Evolutionary conservation across 1,140 invertebrate genomes (phyloP), one percentile per base, ranked within the genome.

Genomic region (Pseudomyrmex pallidus): DNA sequence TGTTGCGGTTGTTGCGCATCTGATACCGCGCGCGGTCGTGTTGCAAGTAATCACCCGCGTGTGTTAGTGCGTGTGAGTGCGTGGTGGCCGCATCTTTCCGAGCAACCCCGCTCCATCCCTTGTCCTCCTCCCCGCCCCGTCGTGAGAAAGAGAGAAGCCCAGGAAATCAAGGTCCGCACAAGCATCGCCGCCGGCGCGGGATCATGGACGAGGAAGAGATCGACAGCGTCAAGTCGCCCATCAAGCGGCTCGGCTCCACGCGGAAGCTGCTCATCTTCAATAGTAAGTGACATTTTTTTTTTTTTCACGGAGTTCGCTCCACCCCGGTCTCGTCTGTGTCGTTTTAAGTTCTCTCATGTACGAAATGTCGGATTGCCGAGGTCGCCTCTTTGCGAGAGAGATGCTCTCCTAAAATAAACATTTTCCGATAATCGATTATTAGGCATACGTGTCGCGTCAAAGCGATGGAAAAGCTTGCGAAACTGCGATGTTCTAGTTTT

Each of bases 171-270:
- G 35, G 35, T 54, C 63, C 22, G 59, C 56, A 61, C 9, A 20
- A 64, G 22, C 22, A 10, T 25, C 15, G 68, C 20, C 44, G 25
- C 22, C n/a, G 22, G 35, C 66, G 46, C 63, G 62, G 50, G 50
- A 91, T 63, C 77, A 96, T 96, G 95, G 96, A 96, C 93, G 96
- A 97, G 91, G 95, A 96, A 91, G 96, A 97, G 91, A 95, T 95
- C 82, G 95, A 95, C 90, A 93, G 93, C 68, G 91, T 95, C 76
- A 96, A 96, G 90, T 97, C 96, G 74, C 96, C 97, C 54, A 97
- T 97, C 93, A 96, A 96, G 93, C 94, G 96, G 61, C 95, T 97
- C 78, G 97, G 97, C 89, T 97, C 97, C 70, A 97, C 97, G 13
- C 95, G 97, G 90, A 97, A 97, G 93, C 94, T 97, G 76, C 95